Conservation (phyloP, 2,888 invertebrate genomes). For the Cantharis nigra region DNA sequence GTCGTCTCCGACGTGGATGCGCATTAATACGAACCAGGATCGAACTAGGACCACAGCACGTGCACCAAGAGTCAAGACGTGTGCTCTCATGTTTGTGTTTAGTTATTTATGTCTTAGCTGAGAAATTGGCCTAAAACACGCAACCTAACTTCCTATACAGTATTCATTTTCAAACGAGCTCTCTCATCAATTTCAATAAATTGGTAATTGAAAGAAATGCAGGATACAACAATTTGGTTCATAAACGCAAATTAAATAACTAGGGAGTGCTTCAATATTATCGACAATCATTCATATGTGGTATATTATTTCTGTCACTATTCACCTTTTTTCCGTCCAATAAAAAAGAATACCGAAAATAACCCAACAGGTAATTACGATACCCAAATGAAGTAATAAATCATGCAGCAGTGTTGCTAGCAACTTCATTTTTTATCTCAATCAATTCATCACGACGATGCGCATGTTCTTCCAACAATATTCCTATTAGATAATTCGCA, state of each 20-base stretch:
- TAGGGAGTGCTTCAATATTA: neutral
- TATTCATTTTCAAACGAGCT: constrained; percentile 17
- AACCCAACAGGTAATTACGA: neutral
- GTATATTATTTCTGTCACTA: neutral
- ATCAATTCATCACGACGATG: neutral
- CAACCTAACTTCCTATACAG: constrained; percentile 24
- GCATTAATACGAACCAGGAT: constrained; percentile 50
- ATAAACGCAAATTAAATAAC: neutral
- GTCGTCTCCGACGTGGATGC: constrained; percentile 53
- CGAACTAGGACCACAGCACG: constrained; percentile 40
- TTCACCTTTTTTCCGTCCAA: neutral
- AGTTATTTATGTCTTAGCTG: constrained; percentile 29
- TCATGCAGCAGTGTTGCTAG: neutral
- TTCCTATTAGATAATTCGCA: neutral
- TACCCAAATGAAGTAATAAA: neutral
- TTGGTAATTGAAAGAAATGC: constrained; percentile 9
- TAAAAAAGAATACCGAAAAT: neutral
- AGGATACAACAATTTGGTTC: neutral
- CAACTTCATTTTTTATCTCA: neutral
- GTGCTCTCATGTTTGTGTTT: constrained; percentile 29
- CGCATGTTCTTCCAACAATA: neutral
- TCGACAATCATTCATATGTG: neutral
- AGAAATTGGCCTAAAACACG: constrained; percentile 27
- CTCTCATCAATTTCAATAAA: constrained; percentile 15
- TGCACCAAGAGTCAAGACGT: constrained; percentile 34